Evolutionary conservation across 2,888 invertebrate genomes (phyloP).

Genomic region (Tetragonula carbonaria): DNA sequence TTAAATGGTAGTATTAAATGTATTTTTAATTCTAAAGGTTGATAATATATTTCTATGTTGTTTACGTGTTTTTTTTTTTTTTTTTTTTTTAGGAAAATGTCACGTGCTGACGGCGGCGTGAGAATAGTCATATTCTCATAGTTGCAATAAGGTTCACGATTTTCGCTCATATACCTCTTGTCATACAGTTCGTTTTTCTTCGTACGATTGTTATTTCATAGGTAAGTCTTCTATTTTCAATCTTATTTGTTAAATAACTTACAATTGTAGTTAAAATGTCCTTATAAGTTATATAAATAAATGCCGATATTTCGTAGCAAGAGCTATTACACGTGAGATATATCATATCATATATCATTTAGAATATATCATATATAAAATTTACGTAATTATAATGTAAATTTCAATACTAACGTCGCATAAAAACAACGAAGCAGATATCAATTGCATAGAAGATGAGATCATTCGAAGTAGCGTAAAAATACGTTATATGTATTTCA

Average conservation of each 20-base stretch:
- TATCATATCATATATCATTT: too few relatives aligned
- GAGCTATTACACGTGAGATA: background rate
- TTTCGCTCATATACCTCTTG: background rate
- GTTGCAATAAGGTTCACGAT: background rate
- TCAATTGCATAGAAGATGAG: background rate
- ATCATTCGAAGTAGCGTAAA: background rate
- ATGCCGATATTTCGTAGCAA: background rate
- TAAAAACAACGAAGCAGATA: background rate
- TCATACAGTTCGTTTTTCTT: background rate
- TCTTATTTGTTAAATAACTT: background rate
- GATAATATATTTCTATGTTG: background rate
- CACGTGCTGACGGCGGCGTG: constrained; percentile 20
- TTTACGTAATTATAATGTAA: background rate
- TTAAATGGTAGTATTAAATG: background rate
- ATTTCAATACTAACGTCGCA: background rate
- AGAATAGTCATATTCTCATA: constrained; percentile 21
- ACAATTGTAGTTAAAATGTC: too few relatives aligned
- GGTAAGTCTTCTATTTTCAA: background rate
- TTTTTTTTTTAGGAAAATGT: background rate
- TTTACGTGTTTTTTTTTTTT: background rate
- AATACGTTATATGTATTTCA: background rate
- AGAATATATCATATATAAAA: background rate
- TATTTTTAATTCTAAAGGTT: background rate
- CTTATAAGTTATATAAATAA: background rate
- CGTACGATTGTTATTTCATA: background rate